Evolutionary conservation across 2,113 vertebrate genomes (phyloP).

Genomic region (Seriola dumerili): DNA sequence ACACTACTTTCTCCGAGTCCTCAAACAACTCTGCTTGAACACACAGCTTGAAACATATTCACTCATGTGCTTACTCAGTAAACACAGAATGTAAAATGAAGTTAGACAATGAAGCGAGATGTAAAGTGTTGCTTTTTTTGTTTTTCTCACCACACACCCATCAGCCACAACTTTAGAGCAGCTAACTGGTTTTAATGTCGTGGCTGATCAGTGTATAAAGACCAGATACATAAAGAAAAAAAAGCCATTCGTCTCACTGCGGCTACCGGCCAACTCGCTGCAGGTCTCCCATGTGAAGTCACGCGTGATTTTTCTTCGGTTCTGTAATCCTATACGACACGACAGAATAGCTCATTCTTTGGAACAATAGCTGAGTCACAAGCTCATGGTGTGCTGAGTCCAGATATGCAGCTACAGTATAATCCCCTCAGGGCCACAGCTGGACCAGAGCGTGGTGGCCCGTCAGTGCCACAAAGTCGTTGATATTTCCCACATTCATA

Average conservation of each 20-base stretch:
- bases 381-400: conserved; percentile 19
- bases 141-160: neutral
- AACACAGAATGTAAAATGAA: conserved; percentile 1
- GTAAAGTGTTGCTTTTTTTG: conserved; percentile 2
- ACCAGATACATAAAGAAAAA: conserved; percentile 12
- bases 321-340: conserved; percentile 42
- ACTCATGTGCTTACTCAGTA: neutral
- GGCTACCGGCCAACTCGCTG: conserved; percentile 32
- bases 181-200: no score
- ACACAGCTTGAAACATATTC: neutral
- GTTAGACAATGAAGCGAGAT: neutral
- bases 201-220: no score
- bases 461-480: neutral
- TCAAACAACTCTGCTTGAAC: conserved; percentile 2
- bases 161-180: no score
- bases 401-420: conserved; percentile 25
- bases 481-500: conserved; percentile 7
- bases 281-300: conserved; percentile 37
- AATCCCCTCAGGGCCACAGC: conserved; percentile 35
- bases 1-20: neutral
- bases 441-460: conserved; percentile 8
- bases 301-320: conserved; percentile 42
- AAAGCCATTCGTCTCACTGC: conserved; percentile 37
- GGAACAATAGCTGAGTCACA: conserved; percentile 55
- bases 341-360: conserved; percentile 60